These are phyloP conservation scores for Chloroceryle amazona DNA, from an alignment of 2,797 vertebrate species.

Conservation along the genomic window DNA sequence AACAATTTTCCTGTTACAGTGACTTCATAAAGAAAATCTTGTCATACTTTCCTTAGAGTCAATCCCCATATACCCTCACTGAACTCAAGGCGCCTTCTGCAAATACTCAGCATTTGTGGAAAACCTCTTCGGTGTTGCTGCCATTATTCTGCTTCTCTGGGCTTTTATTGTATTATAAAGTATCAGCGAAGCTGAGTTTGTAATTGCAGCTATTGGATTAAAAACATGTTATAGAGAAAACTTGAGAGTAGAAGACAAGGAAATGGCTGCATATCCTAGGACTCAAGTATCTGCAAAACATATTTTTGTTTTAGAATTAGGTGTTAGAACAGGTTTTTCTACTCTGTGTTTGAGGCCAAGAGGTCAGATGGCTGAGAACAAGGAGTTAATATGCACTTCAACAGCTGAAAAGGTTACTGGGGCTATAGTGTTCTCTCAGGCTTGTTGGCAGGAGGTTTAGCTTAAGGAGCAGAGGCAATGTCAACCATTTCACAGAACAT, in stretches of 20 bases:
- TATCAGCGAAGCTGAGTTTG: not conserved
- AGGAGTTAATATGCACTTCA: conserved; percentile 3
- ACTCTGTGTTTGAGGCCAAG: not conserved
- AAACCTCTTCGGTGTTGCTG: not conserved
- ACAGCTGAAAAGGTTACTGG: conserved; percentile 7
- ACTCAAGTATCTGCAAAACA: not conserved
- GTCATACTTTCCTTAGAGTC: not conserved
- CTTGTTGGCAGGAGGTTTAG: conserved; percentile 26
- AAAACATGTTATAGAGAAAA: not conserved
- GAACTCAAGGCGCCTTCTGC: not conserved
- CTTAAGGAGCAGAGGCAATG: not conserved
- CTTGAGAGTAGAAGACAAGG: not conserved
- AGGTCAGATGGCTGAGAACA: not conserved
- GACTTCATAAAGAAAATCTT: not conserved
- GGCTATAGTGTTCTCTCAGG: not conserved
- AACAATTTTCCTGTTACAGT: not conserved
- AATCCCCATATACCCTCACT: fast-evolving
- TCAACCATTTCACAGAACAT: not conserved
- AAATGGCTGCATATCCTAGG: not conserved
- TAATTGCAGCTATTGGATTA: not conserved
- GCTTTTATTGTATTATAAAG: not conserved
- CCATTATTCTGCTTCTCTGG: not conserved
- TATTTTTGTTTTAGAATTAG: not conserved
- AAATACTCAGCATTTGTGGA: not conserved
- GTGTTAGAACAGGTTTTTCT: not conserved